Conservation (phyloP, 2,113 vertebrate genomes). For the Edolisoma coerulescens region DNA sequence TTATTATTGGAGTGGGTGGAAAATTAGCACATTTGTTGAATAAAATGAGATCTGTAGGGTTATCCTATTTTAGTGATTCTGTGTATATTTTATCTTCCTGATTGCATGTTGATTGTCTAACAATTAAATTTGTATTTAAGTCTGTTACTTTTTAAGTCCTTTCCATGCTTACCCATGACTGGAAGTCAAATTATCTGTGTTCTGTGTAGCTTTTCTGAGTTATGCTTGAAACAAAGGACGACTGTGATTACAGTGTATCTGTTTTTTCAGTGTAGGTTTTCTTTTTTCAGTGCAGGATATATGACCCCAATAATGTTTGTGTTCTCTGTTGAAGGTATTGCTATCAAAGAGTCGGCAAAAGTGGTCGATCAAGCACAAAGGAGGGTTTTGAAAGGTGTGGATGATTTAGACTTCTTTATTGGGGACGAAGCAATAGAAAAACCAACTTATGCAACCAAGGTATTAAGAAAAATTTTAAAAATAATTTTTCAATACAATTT, state of each 20-base stretch:
- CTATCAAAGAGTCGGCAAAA: constrained; percentile 97
- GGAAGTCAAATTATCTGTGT: background rate
- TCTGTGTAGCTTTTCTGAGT: background rate
- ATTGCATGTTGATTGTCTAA: background rate
- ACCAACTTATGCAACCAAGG: constrained; percentile 95
- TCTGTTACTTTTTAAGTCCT: background rate
- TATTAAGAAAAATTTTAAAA: constrained; percentile 41
- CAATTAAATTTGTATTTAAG: background rate
- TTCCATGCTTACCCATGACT: background rate
- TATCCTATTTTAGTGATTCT: background rate
- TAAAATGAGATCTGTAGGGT: background rate
- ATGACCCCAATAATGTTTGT: background rate
- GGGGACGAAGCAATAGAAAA: constrained; percentile 98
- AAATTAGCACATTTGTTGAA: background rate
- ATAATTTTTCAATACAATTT: background rate
- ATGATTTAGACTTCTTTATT: constrained; percentile 98
- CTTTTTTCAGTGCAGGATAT: background rate
- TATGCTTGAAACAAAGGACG: background rate
- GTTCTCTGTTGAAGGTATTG: constrained; percentile 83
- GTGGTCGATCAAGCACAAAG: constrained; percentile 96
- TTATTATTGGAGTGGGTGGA: background rate
- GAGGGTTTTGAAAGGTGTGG: constrained; percentile 97
- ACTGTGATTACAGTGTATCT: background rate
- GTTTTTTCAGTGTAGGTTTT: background rate
- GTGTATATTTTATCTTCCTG: background rate